Evolutionary conservation across 2,113 vertebrate genomes (phyloP).

Genomic region (Embiotoca jacksoni): DNA sequence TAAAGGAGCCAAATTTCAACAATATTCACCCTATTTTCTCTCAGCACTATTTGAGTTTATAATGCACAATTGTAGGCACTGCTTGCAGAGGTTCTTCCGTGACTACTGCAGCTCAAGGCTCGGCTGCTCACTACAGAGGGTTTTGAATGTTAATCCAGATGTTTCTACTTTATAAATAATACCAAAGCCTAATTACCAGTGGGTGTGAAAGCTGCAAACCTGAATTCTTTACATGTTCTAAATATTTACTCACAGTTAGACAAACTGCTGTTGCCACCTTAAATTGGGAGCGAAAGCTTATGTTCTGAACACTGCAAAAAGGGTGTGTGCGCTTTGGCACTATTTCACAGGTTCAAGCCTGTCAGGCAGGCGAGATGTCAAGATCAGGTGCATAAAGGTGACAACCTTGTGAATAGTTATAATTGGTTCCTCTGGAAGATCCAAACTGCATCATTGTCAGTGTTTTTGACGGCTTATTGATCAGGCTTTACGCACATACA

Average conservation of each 20-base stretch:
- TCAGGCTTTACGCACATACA: conserved; percentile 11
- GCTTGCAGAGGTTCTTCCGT: not conserved
- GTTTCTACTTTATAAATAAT: conserved; percentile 33
- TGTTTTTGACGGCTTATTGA: conserved; percentile 34
- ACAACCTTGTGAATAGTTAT: conserved; percentile 29
- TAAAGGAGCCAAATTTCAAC: not conserved
- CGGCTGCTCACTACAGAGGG: too few relatives aligned
- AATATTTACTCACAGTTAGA: conserved; percentile 43
- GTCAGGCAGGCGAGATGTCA: conserved; percentile 1
- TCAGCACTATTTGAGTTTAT: not conserved
- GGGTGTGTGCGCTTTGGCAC: conserved; percentile 10
- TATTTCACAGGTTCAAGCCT: conserved; percentile 21
- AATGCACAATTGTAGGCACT: too few relatives aligned
- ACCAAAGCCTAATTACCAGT: conserved; percentile 39
- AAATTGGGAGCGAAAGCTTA: conserved; percentile 18
- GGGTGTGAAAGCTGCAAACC: conserved; percentile 3
- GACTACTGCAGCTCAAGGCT: not conserved
- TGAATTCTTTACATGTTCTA: conserved; percentile 9
- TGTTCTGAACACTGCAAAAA: not conserved
- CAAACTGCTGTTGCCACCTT: conserved; percentile 34
- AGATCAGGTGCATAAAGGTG: conserved; percentile 15
- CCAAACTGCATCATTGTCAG: conserved; percentile 12
- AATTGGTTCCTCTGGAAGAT: conserved; percentile 35
- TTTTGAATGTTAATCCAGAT: not conserved
- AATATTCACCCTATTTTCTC: not conserved